These are phyloP conservation scores for Panonychus citri DNA, from an alignment of 1,140 invertebrate species.

Conservation along the genomic window DNA sequence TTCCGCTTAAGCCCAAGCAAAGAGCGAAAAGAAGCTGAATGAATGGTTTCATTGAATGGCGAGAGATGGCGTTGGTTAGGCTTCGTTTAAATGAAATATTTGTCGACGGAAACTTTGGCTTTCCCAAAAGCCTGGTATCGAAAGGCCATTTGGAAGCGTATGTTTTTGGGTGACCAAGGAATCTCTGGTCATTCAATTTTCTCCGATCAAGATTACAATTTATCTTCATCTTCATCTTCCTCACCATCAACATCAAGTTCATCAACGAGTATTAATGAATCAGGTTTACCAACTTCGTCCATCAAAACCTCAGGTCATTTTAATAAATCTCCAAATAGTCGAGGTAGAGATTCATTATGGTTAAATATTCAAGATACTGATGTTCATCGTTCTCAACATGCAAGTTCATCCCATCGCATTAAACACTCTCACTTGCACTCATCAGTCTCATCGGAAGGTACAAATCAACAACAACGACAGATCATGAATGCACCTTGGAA, in stretches of 20 bases:
- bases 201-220: slow-evolving; percentile 21
- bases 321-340: not conserved
- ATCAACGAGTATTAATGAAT: not conserved
- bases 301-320: not conserved
- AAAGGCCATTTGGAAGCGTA: slow-evolving; percentile 61
- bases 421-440: not conserved
- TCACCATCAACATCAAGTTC: not conserved
- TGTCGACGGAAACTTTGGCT: slow-evolving; percentile 82
- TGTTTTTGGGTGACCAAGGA: slow-evolving; percentile 75
- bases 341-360: not conserved
- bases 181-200: slow-evolving; percentile 23
- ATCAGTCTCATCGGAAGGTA: not conserved
- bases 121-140: slow-evolving; percentile 96
- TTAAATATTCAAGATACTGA: not conserved
- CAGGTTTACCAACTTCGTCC: not conserved
- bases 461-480: not conserved
- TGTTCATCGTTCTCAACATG: not conserved
- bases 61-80: slow-evolving; percentile 90
- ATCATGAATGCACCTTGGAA: slow-evolving; percentile 36
- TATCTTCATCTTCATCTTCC: not conserved
- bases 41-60: too few species aligned
- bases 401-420: too few species aligned
- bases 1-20: too few species aligned
- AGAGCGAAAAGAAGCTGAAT: too few species aligned
- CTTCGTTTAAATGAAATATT: slow-evolving; percentile 97